Evolutionary conservation across 2,888 invertebrate genomes (phyloP).

Genomic region (Coecobrya sp.): DNA sequence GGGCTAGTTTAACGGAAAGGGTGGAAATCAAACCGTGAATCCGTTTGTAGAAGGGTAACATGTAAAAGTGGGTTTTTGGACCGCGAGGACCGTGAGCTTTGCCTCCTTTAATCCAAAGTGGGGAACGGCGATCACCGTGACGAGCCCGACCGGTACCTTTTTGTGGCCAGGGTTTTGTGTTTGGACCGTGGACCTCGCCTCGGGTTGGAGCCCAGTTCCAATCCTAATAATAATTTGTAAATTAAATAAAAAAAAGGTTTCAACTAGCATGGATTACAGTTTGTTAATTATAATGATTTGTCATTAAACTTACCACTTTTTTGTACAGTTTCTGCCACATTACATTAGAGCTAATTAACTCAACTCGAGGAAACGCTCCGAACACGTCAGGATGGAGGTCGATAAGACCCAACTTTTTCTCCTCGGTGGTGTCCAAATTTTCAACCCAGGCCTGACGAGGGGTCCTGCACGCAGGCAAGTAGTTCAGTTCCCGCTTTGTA

Average conservation of each 20-base stretch:
- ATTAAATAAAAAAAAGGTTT: neutral
- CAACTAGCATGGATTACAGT: neutral
- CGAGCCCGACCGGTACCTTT: constrained; percentile 97
- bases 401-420: constrained; percentile 94
- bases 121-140: constrained; percentile 97
- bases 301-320: constrained; percentile 90
- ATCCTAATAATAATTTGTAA: constrained; percentile 88
- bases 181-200: constrained; percentile 96
- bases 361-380: constrained; percentile 94
- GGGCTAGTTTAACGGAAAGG: constrained; percentile 95
- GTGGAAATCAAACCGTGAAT: constrained; percentile 94
- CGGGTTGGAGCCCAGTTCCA: constrained; percentile 93
- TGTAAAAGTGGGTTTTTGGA: constrained; percentile 96
- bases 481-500: constrained; percentile 87
- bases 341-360: constrained; percentile 95
- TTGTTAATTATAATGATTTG: neutral
- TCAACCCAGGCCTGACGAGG: constrained; percentile 96
- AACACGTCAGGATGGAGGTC: constrained; percentile 97
- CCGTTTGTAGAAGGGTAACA: constrained; percentile 94
- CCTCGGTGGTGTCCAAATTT: constrained; percentile 92
- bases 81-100: constrained; percentile 95
- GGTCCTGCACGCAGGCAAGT: constrained; percentile 88
- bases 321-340: constrained; percentile 95
- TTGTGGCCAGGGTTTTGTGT: constrained; percentile 98
- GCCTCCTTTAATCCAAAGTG: constrained; percentile 95